Evolutionary conservation across 2,888 invertebrate species (phyloP).

Genomic region (Tetragnatha montana): DNA sequence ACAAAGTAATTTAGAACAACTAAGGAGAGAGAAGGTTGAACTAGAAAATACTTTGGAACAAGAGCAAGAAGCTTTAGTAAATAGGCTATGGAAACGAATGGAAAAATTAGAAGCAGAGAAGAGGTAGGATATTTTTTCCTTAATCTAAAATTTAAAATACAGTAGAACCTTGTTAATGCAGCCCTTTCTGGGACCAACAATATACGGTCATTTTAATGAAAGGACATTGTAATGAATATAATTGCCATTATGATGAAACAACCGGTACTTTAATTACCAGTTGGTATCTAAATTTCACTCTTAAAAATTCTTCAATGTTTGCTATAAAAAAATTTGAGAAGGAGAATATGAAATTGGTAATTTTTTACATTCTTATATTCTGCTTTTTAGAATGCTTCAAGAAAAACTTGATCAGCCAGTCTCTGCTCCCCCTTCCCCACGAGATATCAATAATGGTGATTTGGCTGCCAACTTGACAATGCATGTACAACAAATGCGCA

Average conservation of each 20-base stretch:
- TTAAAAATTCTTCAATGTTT: too few relatives aligned
- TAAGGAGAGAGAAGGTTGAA: conserved; percentile 97
- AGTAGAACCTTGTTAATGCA: too few relatives aligned
- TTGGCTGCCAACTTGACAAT: conserved; percentile 92
- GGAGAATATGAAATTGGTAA: too few relatives aligned
- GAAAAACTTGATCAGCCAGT: conserved; percentile 96
- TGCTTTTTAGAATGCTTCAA: conserved; percentile 84
- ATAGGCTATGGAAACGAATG: conserved; percentile 99
- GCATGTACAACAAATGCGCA: conserved; percentile 94
- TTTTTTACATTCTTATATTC: neutral
- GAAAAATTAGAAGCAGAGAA: conserved; percentile 88
- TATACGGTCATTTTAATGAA: too few relatives aligned
- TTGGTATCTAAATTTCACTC: too few relatives aligned
- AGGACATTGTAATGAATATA: too few relatives aligned
- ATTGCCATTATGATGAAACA: too few relatives aligned
- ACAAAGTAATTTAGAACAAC: conserved; percentile 74
- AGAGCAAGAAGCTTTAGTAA: conserved; percentile 98
- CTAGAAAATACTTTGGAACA: conserved; percentile 98
- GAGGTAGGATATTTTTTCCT: conserved; percentile 36
- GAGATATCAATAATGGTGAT: conserved; percentile 87
- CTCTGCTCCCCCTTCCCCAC: conserved; percentile 93
- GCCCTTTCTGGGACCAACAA: too few relatives aligned
- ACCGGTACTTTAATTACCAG: too few relatives aligned
- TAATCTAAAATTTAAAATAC: neutral
- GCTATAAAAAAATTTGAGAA: too few relatives aligned